Evolutionary conservation across 1,140 invertebrate genomes (phyloP).

Genomic region (Drosophila burlai): DNA sequence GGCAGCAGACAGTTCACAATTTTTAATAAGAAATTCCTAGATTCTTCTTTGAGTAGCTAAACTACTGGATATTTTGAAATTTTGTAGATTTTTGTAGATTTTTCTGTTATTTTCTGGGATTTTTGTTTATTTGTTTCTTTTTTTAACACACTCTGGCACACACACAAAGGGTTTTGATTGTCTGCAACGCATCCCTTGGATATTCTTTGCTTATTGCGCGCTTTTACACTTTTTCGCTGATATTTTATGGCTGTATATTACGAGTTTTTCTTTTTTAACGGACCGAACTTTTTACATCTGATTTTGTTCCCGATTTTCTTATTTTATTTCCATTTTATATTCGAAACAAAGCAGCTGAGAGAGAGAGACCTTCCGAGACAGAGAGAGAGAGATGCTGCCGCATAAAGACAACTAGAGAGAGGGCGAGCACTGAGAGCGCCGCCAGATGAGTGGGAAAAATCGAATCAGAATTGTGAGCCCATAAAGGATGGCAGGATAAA

Average conservation of each 20-base stretch:
- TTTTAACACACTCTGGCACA: conserved; percentile 6
- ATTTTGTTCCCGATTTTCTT: conserved; percentile 45
- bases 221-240: conserved; percentile 6
- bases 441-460: conserved; percentile 67
- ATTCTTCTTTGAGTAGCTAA: not conserved
- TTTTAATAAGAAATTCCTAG: conserved; percentile 3
- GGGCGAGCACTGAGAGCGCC: conserved; percentile 13
- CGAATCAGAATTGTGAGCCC: conserved; percentile 71
- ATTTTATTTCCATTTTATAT: conserved; percentile 39
- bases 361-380: conserved; percentile 19
- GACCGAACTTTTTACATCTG: conserved; percentile 54
- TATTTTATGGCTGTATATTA: not conserved
- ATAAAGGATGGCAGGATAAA: conserved; percentile 78
- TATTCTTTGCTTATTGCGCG: conserved; percentile 29
- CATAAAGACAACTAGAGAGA: conserved; percentile 8
- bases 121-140: conserved; percentile 16
- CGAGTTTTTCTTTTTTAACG: not conserved
- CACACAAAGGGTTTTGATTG: conserved; percentile 36
- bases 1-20: conserved; percentile 26
- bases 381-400: conserved; percentile 41
- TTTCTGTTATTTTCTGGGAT: conserved; percentile 6
- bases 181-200: conserved; percentile 44
- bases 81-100: not conserved
- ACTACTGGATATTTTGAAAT: not conserved
- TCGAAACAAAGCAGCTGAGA: conserved; percentile 51